A percentile compares a stretch with the other conserved stretches of the same genome.
Evolutionary conservation across 2,113 vertebrate species (phyloP).

Genomic region (Thryonomys swinderianus): DNA sequence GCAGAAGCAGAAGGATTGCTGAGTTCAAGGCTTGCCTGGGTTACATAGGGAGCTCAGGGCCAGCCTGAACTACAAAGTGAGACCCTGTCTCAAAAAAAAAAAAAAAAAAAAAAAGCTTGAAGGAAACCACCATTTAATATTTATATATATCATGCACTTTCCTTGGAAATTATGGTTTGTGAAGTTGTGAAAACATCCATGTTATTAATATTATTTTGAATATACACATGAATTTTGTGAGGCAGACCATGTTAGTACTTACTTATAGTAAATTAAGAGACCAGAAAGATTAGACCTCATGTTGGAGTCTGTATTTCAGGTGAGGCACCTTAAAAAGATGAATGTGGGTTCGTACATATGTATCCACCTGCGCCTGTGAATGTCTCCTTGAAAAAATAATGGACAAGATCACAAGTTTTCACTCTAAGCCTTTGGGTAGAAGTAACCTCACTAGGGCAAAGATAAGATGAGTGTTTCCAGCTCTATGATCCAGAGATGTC

Average conservation of each 20-base stretch:
- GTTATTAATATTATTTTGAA: not conserved
- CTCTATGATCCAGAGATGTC: not conserved
- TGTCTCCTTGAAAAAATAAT: not conserved
- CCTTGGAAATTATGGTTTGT: not conserved
- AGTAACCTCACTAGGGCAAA: not conserved
- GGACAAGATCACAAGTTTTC: slow-evolving; percentile 14
- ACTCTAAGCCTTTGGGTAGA: not conserved
- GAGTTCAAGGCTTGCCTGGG: no score
- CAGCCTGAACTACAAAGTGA: no score
- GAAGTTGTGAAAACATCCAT: not conserved
- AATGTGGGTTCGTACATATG: not conserved
- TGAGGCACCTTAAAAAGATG: not conserved
- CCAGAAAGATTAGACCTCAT: not conserved
- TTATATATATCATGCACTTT: not conserved
- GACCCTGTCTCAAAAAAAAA: no score
- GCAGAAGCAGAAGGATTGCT: no score
- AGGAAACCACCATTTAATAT: not conserved
- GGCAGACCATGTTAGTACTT: not conserved
- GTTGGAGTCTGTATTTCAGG: not conserved
- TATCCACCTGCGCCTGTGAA: not conserved
- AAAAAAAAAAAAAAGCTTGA: not conserved
- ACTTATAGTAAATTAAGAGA: not conserved
- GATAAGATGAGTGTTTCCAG: not conserved
- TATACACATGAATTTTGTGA: not conserved
- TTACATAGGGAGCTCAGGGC: no score